Percentiles rank a stretch among this genome's conserved stretches.
Evolutionary conservation across 2,888 invertebrate species (phyloP).

Genomic region (Aleiodes leptofemur): DNA sequence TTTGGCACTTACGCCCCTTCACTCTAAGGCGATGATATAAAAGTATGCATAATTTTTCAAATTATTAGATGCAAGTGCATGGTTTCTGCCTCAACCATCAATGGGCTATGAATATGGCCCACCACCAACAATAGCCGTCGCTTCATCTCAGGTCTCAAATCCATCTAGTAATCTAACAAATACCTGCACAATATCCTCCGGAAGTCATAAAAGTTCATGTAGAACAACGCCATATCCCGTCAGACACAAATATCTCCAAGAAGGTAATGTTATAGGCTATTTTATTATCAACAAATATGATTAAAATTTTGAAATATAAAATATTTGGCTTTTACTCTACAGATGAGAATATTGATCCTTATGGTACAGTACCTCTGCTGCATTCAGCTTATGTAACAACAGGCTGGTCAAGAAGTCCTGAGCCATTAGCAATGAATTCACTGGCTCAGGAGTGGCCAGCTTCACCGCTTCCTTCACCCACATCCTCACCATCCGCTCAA

Average conservation of each 20-base stretch:
- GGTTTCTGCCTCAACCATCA: slow-evolving; percentile 73
- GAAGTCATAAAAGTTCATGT: slow-evolving; percentile 69
- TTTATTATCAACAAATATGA: not conserved
- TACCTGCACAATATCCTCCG: slow-evolving; percentile 66
- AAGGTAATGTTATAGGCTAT: slow-evolving; percentile 61
- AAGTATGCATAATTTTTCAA: not conserved
- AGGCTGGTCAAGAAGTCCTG: slow-evolving; percentile 72
- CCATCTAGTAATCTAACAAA: slow-evolving; percentile 66
- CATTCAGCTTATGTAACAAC: slow-evolving; percentile 71
- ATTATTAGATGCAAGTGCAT: slow-evolving; percentile 67
- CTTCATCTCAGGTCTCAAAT: slow-evolving; percentile 68
- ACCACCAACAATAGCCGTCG: slow-evolving; percentile 64
- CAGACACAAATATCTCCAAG: slow-evolving; percentile 72
- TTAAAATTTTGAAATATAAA: not conserved
- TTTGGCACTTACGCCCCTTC: too few species aligned
- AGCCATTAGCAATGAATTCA: slow-evolving; percentile 60
- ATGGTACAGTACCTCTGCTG: slow-evolving; percentile 69
- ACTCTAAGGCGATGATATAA: too few species aligned
- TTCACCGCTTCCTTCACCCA: slow-evolving; percentile 71
- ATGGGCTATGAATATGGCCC: slow-evolving; percentile 72
- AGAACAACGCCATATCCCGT: slow-evolving; percentile 71
- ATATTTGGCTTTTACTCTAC: not conserved
- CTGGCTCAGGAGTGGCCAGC: slow-evolving; percentile 70
- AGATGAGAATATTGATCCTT: slow-evolving; percentile 69
- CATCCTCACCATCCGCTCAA: slow-evolving; percentile 64